These are phyloP conservation scores for Catalaphyllia jardinei DNA, from an alignment of 64 coral and sea anemone species.

Conservation along the genomic window DNA sequence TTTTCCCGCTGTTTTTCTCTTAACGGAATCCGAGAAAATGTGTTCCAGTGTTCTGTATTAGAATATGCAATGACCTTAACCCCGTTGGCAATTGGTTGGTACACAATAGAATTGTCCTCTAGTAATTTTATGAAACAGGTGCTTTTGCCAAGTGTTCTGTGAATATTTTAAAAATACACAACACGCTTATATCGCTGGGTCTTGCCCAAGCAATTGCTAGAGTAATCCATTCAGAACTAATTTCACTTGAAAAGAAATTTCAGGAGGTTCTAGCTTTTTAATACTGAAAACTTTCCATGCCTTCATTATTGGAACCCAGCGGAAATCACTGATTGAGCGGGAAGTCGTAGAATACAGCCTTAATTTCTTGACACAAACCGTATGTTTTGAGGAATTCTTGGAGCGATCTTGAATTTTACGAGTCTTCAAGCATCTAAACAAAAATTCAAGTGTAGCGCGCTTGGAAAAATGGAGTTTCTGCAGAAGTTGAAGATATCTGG, in stretches of 20 bases:
- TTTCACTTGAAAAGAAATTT: background rate
- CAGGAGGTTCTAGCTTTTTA: background rate
- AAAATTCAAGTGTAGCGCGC: background rate
- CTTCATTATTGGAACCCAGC: background rate
- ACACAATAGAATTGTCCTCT: constrained; percentile 46
- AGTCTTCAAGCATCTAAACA: constrained; percentile 24
- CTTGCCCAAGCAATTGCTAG: constrained; percentile 17
- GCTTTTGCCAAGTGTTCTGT: background rate
- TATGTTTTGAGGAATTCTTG: constrained; percentile 21
- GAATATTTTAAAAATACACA: constrained; percentile 47
- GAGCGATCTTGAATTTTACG: background rate
- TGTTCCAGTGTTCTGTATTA: background rate
- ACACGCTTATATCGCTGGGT: constrained; percentile 11
- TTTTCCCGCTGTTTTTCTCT: background rate
- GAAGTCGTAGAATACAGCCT: background rate
- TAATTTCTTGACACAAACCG: background rate
- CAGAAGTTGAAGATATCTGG: constrained; percentile 68
- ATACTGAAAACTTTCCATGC: background rate
- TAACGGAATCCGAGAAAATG: background rate
- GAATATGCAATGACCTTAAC: constrained; percentile 29
- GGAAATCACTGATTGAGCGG: constrained; percentile 1
- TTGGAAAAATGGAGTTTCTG: constrained; percentile 54
- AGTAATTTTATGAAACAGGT: constrained; percentile 26
- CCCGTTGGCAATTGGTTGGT: constrained; percentile 21
- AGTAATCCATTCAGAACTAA: background rate